phyloP scores from a whole-genome alignment of 2,113 vertebrate genomes.

The Maccullochella peelii region DNA sequence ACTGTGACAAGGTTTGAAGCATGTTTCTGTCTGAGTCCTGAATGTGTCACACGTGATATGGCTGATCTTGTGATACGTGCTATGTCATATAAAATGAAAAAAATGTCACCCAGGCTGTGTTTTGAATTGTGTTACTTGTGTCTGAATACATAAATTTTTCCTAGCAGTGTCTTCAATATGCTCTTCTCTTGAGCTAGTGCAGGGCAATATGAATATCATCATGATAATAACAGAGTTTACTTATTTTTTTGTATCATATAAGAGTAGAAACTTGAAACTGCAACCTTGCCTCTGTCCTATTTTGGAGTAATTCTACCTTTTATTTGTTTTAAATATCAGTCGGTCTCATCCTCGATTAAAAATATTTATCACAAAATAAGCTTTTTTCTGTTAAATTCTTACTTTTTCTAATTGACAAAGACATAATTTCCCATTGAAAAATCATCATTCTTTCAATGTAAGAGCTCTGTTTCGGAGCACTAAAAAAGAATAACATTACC shows the following conservation, averaged over 20 bases:
- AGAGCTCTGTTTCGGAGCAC: not conserved
- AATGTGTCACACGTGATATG: slow-evolving; percentile 19
- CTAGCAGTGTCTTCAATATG: not conserved
- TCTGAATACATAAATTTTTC: not conserved
- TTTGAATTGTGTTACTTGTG: not conserved
- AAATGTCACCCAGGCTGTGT: not conserved
- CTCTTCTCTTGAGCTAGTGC: not conserved
- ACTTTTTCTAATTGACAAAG: not conserved
- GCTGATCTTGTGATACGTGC: not conserved
- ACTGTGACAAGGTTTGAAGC: slow-evolving; percentile 39
- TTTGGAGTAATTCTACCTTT: not conserved
- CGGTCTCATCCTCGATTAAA: not conserved
- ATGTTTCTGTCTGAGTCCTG: not conserved
- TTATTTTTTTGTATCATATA: no score
- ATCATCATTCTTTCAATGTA: not conserved
- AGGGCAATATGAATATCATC: not conserved
- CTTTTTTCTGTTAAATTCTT: not conserved
- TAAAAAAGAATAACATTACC: not conserved
- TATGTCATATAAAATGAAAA: not conserved
- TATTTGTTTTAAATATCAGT: not conserved
- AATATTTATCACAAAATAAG: not conserved
- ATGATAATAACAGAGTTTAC: not conserved
- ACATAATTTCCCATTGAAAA: not conserved
- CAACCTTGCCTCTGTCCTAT: not conserved
- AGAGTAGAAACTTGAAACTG: no score